Base-by-base conservation (phyloP, 2,888 invertebrate species). In the Galerucella calmariensis region DNA sequence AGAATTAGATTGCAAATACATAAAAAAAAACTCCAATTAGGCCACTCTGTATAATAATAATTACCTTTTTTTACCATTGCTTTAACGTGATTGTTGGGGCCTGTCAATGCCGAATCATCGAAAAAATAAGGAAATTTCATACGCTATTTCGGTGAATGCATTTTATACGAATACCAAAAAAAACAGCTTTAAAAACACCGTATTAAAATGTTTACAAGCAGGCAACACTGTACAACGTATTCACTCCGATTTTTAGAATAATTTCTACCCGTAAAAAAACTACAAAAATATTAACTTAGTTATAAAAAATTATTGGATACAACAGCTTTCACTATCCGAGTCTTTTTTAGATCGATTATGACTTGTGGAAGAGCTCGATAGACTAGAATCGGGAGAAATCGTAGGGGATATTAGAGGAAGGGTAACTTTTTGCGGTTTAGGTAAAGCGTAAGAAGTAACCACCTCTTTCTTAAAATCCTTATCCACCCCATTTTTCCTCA, bases 11-110 rank as follows among this genome's bases (percentile, higher is more conserved):
- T 78, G 79, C 81, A 79, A 51, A 82, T 79, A 82, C 79, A 79
- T 77, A 77, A 77, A 79, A 76, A 27, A 78, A 77, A 56, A 80
- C 80, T 75, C 75, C 66, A 67, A 77, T 72, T 78, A 78, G 77
- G 79, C 79, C 84, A 85, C 84, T 82, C 83, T 35, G 35, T 44
- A 63, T 74, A 48, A 86, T 87, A 87, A 86, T 87, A 87, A 81
- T 87, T 87, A 87, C 87, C 87, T 87, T 85, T 58, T 72, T 77
- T 79, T 80, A 86, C 86, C 86, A 87, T 87, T 87, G 87, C 87
- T 87, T 84, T 82, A 85, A 86, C 86, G 87, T 87, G 86, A 86
- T 84, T 87, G 86, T 85, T 85, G 86, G 83, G 56, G 9, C 16
- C 81, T 82, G 78, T 75, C 73, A 77, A 69, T 66, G 78, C 79